These are phyloP conservation scores for Mastigias papua DNA, from an alignment of 30 jellyfish, hydroid and myxozoan species.

Conservation along the genomic window DNA sequence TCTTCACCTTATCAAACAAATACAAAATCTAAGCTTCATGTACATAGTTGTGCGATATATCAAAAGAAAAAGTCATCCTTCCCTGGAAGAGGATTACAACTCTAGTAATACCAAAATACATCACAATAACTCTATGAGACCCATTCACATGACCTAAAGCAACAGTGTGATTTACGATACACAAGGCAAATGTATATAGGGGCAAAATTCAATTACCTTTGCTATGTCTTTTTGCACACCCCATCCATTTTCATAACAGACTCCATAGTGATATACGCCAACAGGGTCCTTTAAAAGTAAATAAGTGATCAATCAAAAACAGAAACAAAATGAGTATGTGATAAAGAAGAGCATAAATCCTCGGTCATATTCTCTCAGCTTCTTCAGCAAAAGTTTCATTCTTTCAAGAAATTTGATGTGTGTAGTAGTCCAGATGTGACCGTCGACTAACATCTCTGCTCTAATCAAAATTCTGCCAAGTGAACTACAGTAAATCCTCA, in stretches of 20 bases:
- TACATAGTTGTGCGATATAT: not conserved
- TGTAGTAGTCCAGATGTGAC: too few species aligned
- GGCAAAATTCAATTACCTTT: conserved; percentile 11
- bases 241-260: conserved; percentile 72
- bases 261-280: conserved; percentile 67
- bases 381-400: too few species aligned
- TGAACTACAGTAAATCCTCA: too few species aligned
- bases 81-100: not conserved
- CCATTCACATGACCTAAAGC: not conserved
- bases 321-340: too few species aligned
- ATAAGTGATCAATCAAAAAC: not conserved
- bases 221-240: conserved; percentile 57
- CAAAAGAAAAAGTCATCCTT: not conserved
- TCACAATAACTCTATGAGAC: not conserved
- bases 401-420: too few species aligned
- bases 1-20: not conserved
- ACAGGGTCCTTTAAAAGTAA: conserved; percentile 44
- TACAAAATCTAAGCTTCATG: not conserved
- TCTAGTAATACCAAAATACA: not conserved
- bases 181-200: not conserved
- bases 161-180: not conserved
- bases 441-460: too few species aligned
- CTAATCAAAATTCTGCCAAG: too few species aligned
- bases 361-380: too few species aligned
- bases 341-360: too few species aligned